Evolutionary conservation across 2,113 vertebrate genomes (phyloP).

Genomic region (Entelurus aequoreus): DNA sequence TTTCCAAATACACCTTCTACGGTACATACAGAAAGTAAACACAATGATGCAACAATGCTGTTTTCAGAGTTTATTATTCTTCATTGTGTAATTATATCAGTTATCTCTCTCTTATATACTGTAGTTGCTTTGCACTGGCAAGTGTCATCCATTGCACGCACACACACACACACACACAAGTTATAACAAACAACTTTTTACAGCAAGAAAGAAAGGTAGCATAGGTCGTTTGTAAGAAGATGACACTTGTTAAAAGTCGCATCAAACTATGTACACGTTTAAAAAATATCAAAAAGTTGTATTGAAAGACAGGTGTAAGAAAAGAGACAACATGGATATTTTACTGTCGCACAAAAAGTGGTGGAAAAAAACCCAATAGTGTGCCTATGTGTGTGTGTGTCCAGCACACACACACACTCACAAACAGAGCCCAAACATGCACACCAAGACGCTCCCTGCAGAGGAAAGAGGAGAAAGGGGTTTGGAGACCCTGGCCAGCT

Average conservation of each 20-base stretch:
- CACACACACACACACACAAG: background rate
- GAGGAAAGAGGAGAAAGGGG: slow-evolving; percentile 55
- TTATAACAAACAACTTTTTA: slow-evolving; percentile 46
- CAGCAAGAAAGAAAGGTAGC: slow-evolving; percentile 24
- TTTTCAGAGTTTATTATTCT: slow-evolving; percentile 60
- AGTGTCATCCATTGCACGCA: too few species aligned
- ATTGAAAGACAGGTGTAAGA: slow-evolving; percentile 51
- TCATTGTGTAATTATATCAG: slow-evolving; percentile 32
- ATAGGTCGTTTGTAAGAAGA: slow-evolving; percentile 38
- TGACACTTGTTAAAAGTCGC: slow-evolving; percentile 42
- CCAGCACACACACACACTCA: slow-evolving; percentile 62
- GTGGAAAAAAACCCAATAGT: slow-evolving; percentile 14
- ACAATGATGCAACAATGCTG: background rate
- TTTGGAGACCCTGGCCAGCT: slow-evolving; percentile 61
- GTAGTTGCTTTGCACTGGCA: slow-evolving; percentile 28
- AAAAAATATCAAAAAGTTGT: slow-evolving; percentile 59
- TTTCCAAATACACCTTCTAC: background rate
- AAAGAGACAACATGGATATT: slow-evolving; percentile 21
- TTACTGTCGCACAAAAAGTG: slow-evolving; percentile 13
- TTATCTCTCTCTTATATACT: slow-evolving; percentile 10
- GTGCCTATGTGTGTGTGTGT: slow-evolving; percentile 35
- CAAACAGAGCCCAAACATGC: slow-evolving; percentile 30
- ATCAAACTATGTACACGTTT: slow-evolving; percentile 63
- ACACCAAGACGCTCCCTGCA: slow-evolving; percentile 49
- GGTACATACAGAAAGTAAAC: background rate